Conservation (phyloP, 2,113 vertebrate genomes). For the Petromus typicus region DNA sequence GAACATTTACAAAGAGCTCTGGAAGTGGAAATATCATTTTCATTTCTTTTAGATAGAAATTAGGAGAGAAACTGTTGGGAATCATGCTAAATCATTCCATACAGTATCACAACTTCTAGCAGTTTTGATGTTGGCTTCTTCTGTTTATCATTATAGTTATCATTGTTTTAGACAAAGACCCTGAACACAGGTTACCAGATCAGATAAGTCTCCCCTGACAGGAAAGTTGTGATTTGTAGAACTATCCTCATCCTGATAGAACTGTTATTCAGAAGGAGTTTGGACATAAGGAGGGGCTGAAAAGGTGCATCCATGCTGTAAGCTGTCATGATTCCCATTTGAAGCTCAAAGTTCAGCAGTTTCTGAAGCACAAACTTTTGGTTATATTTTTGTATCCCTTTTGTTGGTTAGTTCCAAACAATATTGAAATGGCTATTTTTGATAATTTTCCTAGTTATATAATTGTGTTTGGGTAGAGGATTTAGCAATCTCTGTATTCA, state of each 20-base stretch:
- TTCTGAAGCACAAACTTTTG: neutral
- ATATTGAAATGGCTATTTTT: slow-evolving; percentile 30
- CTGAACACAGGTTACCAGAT: neutral
- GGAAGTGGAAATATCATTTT: neutral
- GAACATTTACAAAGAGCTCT: neutral
- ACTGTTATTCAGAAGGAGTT: neutral
- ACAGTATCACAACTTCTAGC: neutral
- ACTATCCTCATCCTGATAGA: neutral
- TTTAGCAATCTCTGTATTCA: neutral
- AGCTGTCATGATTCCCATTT: neutral
- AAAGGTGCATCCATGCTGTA: neutral
- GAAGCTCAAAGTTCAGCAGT: neutral
- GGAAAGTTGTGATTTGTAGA: neutral
- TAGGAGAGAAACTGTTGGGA: neutral
- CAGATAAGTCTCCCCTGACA: neutral
- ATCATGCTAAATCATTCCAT: slow-evolving; percentile 1
- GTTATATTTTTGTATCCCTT: neutral
- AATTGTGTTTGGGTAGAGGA: neutral
- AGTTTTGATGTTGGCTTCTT: neutral
- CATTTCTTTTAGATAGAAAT: neutral
- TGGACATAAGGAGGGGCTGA: neutral
- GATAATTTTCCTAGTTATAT: neutral
- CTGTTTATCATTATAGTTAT: neutral
- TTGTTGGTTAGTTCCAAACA: neutral
- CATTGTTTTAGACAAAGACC: neutral